phyloP scores from a whole-genome alignment of 2,888 invertebrate genomes.

The Brachyopa scutellaris region DNA sequence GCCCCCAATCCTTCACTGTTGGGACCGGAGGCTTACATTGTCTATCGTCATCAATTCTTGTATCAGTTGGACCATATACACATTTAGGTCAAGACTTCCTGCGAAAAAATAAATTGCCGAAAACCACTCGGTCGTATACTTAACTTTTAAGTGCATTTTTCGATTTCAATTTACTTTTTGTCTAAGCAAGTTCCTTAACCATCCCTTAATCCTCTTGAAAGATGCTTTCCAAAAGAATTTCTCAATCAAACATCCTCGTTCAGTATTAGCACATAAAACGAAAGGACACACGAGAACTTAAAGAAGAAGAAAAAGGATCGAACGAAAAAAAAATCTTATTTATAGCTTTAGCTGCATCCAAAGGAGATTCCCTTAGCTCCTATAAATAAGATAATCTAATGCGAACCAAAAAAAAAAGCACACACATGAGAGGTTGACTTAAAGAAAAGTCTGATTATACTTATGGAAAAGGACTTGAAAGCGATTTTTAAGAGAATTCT shows the following conservation, averaged over 20 bases:
- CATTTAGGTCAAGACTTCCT: too few species aligned
- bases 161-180: not conserved
- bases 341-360: constrained; percentile 22
- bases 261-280: not conserved
- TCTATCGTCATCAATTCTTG: too few species aligned
- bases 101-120: not conserved
- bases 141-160: constrained; percentile 12
- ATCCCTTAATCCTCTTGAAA: not conserved
- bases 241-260: constrained; percentile 17
- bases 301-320: too few species aligned
- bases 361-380: constrained; percentile 17
- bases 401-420: not conserved
- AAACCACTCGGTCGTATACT: constrained; percentile 37
- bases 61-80: too few species aligned
- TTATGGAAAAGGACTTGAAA: not conserved
- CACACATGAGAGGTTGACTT: constrained; percentile 9
- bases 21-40: too few species aligned
- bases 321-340: constrained; percentile 19
- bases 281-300: not conserved
- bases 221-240: not conserved
- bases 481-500: not conserved
- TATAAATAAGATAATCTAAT: constrained; percentile 42
- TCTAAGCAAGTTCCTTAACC: not conserved
- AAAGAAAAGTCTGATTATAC: constrained; percentile 2
- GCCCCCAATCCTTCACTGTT: too few species aligned